These are phyloP conservation scores for Zhuqinia jingwanae DNA, from an alignment of 2,888 invertebrate genomes.

Conservation along the genomic window DNA sequence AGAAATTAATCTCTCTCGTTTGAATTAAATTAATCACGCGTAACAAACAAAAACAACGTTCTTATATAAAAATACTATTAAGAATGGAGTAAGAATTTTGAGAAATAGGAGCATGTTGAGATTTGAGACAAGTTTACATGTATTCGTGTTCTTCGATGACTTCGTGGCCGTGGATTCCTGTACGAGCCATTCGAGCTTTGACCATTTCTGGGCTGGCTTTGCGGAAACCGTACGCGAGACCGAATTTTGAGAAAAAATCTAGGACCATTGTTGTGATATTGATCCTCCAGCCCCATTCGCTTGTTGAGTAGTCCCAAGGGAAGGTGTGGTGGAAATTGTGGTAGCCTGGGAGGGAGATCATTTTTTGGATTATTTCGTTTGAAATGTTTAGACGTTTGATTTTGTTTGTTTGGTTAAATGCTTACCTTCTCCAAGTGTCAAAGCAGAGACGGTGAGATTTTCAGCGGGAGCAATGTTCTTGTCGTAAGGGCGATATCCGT, in stretches of 20 bases:
- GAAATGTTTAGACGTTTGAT: background rate
- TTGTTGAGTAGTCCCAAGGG: constrained; percentile 73
- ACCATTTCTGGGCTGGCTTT: constrained; percentile 73
- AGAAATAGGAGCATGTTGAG: too few relatives aligned
- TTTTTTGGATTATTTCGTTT: background rate
- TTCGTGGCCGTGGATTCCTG: constrained; percentile 49
- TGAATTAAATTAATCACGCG: too few relatives aligned
- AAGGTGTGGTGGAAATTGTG: constrained; percentile 76
- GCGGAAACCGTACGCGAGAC: constrained; percentile 69
- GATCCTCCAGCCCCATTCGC: constrained; percentile 72
- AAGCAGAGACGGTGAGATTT: constrained; percentile 68
- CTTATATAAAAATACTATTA: constrained; percentile 44
- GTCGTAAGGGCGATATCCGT: constrained; percentile 69
- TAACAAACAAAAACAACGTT: too few relatives aligned
- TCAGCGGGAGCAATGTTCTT: constrained; percentile 74
- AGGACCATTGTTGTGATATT: constrained; percentile 69
- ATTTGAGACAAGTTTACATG: constrained; percentile 72
- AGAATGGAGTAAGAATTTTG: background rate
- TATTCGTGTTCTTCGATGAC: constrained; percentile 72
- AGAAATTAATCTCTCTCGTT: too few relatives aligned
- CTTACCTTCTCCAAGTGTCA: constrained; percentile 74
- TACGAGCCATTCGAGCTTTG: constrained; percentile 69
- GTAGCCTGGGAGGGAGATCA: constrained; percentile 46
- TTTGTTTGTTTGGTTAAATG: too few relatives aligned
- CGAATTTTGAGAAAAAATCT: constrained; percentile 62